Evolutionary conservation across 2,797 vertebrate species (phyloP), one percentile per base, ranked within the genome.

Genomic region (Spondyliosoma cantharus): DNA sequence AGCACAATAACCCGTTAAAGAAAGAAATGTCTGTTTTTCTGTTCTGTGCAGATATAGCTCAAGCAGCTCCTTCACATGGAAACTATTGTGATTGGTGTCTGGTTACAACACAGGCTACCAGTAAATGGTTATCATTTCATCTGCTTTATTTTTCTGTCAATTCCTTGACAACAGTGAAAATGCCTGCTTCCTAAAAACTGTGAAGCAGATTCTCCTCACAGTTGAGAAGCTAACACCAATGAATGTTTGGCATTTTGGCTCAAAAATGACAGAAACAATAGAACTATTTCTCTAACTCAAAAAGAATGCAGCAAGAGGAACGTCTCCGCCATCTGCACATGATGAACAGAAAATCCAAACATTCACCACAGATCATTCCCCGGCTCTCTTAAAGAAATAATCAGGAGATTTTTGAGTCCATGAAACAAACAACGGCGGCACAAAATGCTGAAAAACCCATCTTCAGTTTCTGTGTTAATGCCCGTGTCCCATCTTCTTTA

Each of bases 251-350:
- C 22, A 46, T 69, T 79, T 71, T 13, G 25, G 19, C 25, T n/a
- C 1, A 24, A 66, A 67, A 45, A 20, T 14, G 3, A 65, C 13
- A 3, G 22, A 7, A 63, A 43, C 37, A 43, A 22, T 45, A 24
- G 7, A 46, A 50, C 12, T 3, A 5, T 43, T 49, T 7, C 8
- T 14, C 29, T 24, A 25, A 46, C 7, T 24, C 4, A 20, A 17
- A 7, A 71, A 7, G 6, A 5, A 27, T 27, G 27, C 14, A 61
- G 52, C 17, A 37, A 37, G 53, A 73, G 63, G 25, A 65, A 50
- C 52, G 72, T 42, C 24, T 54, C 29, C 63, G 56, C 37, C 45
- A 72, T 78, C 64, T 74, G 74, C 79, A 81, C 72, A 43, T 46
- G n/a, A 50, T 4, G 9, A 63, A 75, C 43, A 82, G 19, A 19